These are phyloP conservation scores for Ridgeia piscesae DNA, from an alignment of 1,140 invertebrate species.

Conservation along the genomic window DNA sequence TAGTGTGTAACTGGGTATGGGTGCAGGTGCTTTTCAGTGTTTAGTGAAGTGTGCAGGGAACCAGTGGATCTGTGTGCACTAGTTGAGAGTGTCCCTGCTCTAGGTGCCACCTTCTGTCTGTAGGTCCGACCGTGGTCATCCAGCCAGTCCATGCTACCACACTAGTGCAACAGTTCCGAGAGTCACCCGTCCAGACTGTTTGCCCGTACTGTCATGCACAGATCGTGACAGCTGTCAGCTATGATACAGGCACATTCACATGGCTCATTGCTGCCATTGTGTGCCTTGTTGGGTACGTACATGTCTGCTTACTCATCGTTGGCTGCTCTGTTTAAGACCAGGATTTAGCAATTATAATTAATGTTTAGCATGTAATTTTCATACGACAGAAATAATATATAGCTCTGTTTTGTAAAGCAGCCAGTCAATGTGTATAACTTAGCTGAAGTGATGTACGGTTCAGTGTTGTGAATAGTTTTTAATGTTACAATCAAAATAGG, in stretches of 20 bases:
- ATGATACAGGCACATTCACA: conserved; percentile 1
- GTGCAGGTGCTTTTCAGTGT: no score
- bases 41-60: no score
- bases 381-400: no score
- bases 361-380: no score
- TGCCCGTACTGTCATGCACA: conserved; percentile 14
- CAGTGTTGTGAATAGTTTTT: no score
- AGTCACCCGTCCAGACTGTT: conserved; percentile 9
- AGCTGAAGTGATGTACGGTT: no score
- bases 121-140: background rate
- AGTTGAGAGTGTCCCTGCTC: background rate
- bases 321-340: no score
- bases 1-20: no score
- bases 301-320: background rate
- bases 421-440: no score
- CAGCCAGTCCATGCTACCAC: background rate
- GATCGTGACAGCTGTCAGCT: background rate
- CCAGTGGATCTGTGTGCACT: no score
- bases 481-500: no score
- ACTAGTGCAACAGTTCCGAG: background rate
- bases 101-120: background rate
- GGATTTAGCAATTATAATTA: background rate
- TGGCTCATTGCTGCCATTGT: conserved; percentile 7
- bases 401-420: no score
- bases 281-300: conserved; percentile 15